phyloP scores from a whole-genome alignment of 2,888 invertebrate species.

The Brenthis daphne region DNA sequence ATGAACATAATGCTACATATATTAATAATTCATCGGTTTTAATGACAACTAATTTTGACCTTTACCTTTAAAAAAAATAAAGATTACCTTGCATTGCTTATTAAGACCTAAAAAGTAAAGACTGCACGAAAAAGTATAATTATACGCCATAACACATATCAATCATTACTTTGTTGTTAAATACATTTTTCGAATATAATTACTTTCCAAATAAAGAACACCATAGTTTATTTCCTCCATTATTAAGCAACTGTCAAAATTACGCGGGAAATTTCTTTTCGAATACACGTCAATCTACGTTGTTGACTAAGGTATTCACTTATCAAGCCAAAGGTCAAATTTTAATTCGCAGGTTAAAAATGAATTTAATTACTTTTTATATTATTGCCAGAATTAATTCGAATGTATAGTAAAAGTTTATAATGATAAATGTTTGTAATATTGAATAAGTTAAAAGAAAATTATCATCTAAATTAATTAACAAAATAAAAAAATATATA shows the following conservation, averaged over 20 bases:
- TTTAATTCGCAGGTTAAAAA: not conserved
- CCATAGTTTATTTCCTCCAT: conserved; percentile 34
- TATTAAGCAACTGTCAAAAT: conserved; percentile 40
- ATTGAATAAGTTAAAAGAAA: too few species aligned
- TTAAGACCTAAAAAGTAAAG: conserved; percentile 26
- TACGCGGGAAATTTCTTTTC: conserved; percentile 36
- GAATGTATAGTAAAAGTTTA: too few species aligned
- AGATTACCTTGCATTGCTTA: conserved; percentile 18
- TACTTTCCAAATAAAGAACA: conserved; percentile 31
- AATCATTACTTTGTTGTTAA: conserved; percentile 24
- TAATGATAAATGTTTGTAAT: too few species aligned
- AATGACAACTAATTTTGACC: not conserved
- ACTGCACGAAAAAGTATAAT: conserved; percentile 17
- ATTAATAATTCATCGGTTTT: not conserved
- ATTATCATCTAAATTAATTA: too few species aligned
- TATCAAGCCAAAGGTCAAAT: conserved; percentile 4
- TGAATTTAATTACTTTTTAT: too few species aligned
- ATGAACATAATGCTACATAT: not conserved
- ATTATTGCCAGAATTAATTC: too few species aligned
- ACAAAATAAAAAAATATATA: too few species aligned
- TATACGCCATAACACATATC: conserved; percentile 20
- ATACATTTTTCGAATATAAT: conserved; percentile 25
- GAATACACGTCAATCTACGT: conserved; percentile 34
- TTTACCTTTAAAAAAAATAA: conserved; percentile 5
- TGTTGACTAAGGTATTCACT: not conserved